Conservation (phyloP, 2,888 invertebrate species). For the Heteromyza rotundicornis region DNA sequence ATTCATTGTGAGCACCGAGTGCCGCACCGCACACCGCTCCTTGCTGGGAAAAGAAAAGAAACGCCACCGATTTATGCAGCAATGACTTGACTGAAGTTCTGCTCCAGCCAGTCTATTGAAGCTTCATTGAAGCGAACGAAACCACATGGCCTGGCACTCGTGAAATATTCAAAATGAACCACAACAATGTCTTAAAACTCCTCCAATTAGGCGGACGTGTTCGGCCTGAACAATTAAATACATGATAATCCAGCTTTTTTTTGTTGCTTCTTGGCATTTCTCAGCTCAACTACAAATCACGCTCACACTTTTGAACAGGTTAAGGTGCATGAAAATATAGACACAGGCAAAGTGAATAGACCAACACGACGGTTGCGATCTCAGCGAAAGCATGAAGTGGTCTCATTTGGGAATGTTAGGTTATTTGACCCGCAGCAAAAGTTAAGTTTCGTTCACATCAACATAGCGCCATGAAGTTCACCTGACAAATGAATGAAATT, state of each 20-base stretch:
- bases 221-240: constrained; percentile 1
- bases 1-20: too few species aligned
- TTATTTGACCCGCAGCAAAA: background rate
- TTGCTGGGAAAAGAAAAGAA: background rate
- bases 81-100: too few species aligned
- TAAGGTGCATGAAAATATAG: background rate
- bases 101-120: too few species aligned
- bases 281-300: background rate
- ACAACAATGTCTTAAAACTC: background rate
- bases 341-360: too few species aligned
- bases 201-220: background rate
- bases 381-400: background rate
- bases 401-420: background rate
- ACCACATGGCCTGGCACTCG: too few species aligned
- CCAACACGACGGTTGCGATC: too few species aligned
- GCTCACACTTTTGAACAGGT: background rate
- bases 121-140: too few species aligned
- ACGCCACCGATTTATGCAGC: too few species aligned
- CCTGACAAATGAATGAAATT: background rate
- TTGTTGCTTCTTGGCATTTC: too few species aligned
- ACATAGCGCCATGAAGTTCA: background rate
- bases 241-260: too few species aligned
- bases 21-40: background rate
- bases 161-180: background rate
- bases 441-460: background rate